A percentile compares a stretch with the other conserved stretches of the same genome.
These are phyloP conservation scores for Orthosia gothica DNA, from an alignment of 2,888 invertebrate species.

Conservation along the genomic window DNA sequence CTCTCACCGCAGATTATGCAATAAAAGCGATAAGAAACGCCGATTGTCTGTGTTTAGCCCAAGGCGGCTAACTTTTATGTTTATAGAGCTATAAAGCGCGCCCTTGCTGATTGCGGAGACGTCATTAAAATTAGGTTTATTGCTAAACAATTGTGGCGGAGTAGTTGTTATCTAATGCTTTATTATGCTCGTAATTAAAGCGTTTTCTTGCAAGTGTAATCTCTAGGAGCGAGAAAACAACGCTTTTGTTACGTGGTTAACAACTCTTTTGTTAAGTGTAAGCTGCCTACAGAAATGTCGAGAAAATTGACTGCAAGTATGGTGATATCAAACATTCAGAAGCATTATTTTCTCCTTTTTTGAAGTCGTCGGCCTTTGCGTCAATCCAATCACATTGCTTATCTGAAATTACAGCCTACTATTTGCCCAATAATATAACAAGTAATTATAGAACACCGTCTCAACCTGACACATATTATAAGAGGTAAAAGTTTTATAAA, in stretches of 20 bases:
- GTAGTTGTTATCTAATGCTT: conserved; percentile 13
- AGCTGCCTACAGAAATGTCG: too few species aligned
- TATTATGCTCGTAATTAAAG: conserved; percentile 15
- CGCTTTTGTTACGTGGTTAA: neutral
- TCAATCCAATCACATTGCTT: too few species aligned
- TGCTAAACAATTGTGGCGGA: conserved; percentile 52
- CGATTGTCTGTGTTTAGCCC: conserved; percentile 70
- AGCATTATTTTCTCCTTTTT: too few species aligned
- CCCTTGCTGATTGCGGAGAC: conserved; percentile 55
- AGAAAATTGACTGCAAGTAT: neutral
- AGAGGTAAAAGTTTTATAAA: too few species aligned
- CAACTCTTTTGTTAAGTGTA: too few species aligned
- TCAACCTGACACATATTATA: too few species aligned
- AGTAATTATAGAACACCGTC: too few species aligned
- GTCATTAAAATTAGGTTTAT: conserved; percentile 62
- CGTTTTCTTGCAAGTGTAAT: neutral
- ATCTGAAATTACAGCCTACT: too few species aligned
- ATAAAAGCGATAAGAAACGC: conserved; percentile 74
- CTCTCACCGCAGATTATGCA: conserved; percentile 69
- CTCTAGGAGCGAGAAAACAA: neutral
- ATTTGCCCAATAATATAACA: too few species aligned
- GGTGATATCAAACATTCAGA: too few species aligned
- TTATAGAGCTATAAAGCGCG: conserved; percentile 58
- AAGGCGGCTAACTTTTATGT: conserved; percentile 63
- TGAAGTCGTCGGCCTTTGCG: too few species aligned